Base-by-base conservation (phyloP, 2,888 invertebrate genomes). In the Melikaiella ostensackeni region DNA sequence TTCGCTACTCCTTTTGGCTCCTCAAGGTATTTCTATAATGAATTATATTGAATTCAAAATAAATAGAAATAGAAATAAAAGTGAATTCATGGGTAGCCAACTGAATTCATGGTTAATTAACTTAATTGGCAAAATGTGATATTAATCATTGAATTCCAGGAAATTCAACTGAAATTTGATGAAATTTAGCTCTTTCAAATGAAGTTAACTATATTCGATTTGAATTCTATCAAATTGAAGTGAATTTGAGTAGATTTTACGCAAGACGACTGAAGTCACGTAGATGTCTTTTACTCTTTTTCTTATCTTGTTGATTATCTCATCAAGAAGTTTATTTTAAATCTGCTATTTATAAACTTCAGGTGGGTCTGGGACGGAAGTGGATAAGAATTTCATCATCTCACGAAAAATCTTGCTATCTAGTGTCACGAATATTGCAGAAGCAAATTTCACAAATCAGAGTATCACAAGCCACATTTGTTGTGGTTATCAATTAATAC, bases 201-300 rank as follows among this genome's bases (percentile, higher is more conserved):
- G 38, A 38, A 38, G 4, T 38, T 11, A 7, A 35, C 2, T 9
- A 35, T 11, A 35, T 35, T 35, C 11, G 9, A 35, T 11, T 35
- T 35, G 11, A 35, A 35, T 35, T 35, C 11, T 2, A 35, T 35
- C 9, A 35, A 35, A 35, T 11, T 11, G 11, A 35, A 35, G 38
- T 13, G 38, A 38, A 38, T 0, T 42, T 11, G 1, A 16, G 42
- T 42, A 16, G 16, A 16, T 5, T 5, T 16, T 0, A 16, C 16
- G 11, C 42, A 42, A 42, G 11, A 42, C 4, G 42, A 42, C 16
- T 42, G 16, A 13, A 38, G 11, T 38, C 38, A 38, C 2, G 1
- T 16, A 16, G 42, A 16, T 50, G 16, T 38, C 9, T 35, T 59
- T 64, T 75, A 73, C 74, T 33, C 75, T 70, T 79, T 2, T 42